Evolutionary conservation across 2,888 invertebrate genomes (phyloP).

Genomic region (Stenurella melanura): DNA sequence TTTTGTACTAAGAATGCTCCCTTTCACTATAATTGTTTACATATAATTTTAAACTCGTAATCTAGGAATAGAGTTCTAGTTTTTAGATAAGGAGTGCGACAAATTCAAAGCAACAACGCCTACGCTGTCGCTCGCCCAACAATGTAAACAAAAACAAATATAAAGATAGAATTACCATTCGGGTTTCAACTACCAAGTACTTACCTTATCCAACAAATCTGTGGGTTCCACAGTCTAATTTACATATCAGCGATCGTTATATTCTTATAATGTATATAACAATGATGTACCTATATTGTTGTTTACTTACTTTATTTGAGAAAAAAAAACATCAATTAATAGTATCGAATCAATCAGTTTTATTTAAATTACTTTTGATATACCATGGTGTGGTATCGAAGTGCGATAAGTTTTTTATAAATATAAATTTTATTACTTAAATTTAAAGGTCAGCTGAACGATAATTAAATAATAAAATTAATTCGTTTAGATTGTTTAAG

Average conservation of each 20-base stretch:
- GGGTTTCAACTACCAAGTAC: neutral
- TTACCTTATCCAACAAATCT: constrained; percentile 28
- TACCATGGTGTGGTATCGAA: neutral
- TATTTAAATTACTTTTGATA: neutral
- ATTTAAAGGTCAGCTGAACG: constrained; percentile 22
- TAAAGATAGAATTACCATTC: constrained; percentile 5
- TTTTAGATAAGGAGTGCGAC: constrained; percentile 22
- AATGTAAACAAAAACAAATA: constrained; percentile 39
- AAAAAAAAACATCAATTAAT: neutral
- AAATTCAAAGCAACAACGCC: neutral
- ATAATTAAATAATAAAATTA: constrained; percentile 14
- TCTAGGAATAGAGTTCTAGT: neutral
- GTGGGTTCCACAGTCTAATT: constrained; percentile 9
- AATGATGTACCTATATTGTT: neutral
- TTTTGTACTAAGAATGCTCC: too few relatives aligned
- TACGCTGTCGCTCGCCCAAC: neutral
- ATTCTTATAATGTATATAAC: neutral
- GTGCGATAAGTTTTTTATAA: constrained; percentile 14
- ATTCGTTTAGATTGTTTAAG: neutral
- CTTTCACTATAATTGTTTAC: neutral
- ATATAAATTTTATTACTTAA: constrained; percentile 28
- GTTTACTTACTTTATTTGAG: neutral
- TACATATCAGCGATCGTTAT: neutral
- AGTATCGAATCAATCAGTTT: neutral
- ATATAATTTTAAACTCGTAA: neutral